These are phyloP conservation scores for Balaeniceps rex DNA, from an alignment of 2,113 vertebrate genomes.

Conservation along the genomic window DNA sequence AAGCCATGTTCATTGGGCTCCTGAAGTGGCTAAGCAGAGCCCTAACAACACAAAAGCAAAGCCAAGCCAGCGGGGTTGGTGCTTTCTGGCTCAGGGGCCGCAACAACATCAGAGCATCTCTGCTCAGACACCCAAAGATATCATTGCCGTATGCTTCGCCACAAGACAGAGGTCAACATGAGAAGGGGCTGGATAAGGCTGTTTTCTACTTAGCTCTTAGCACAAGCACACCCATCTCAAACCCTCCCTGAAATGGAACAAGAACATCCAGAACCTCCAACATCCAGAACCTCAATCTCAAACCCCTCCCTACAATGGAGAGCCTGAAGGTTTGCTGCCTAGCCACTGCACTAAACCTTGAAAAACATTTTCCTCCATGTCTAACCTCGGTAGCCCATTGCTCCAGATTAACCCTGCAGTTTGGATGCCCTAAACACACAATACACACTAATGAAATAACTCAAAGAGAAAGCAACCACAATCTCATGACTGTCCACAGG, in stretches of 20 bases:
- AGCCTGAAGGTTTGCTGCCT: not conserved
- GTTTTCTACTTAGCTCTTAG: not conserved
- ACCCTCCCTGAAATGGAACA: not conserved
- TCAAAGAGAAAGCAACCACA: not conserved
- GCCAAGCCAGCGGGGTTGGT: not conserved
- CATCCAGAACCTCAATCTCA: not conserved
- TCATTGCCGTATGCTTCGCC: rapidly evolving
- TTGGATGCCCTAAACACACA: not conserved
- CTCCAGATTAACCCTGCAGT: not conserved
- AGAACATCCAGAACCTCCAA: not conserved
- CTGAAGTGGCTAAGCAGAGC: not conserved
- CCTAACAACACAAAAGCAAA: not conserved
- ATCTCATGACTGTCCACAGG: not conserved
- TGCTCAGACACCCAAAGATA: not conserved
- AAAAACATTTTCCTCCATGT: not conserved
- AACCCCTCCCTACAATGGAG: not conserved
- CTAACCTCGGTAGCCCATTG: not conserved
- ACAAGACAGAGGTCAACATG: rapidly evolving
- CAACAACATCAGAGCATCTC: not conserved
- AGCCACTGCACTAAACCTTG: not conserved
- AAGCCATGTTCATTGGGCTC: not conserved
- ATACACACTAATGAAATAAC: not conserved
- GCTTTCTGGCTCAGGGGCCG: not conserved
- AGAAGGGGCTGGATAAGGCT: not conserved
- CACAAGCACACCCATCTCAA: not conserved